phyloP scores from a whole-genome alignment of 1,140 invertebrate species.

The Rhyacophila brunnea region DNA sequence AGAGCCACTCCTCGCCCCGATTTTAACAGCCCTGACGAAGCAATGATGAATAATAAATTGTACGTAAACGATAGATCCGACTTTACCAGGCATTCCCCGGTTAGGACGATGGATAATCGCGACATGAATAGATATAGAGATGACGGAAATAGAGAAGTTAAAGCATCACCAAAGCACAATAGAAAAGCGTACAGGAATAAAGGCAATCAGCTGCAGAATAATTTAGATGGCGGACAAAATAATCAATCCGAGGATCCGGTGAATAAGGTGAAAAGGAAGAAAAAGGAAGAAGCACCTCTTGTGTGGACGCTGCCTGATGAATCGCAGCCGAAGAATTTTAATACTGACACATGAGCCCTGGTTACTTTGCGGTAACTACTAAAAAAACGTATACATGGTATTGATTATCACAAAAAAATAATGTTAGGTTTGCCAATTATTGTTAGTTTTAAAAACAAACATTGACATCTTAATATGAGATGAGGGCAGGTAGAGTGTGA shows the following conservation, averaged over 20 bases:
- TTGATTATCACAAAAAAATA: too few relatives aligned
- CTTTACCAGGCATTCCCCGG: conserved; percentile 1
- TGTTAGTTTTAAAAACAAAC: too few relatives aligned
- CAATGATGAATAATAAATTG: conserved; percentile 1
- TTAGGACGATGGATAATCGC: background rate
- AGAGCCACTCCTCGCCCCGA: conserved; percentile 11
- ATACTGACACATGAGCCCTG: background rate
- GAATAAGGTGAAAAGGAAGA: conserved; percentile 9
- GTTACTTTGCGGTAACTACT: too few relatives aligned
- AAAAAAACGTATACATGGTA: too few relatives aligned
- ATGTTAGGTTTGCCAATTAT: too few relatives aligned
- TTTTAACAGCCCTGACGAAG: background rate
- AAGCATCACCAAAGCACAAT: background rate
- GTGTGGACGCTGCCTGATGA: conserved; percentile 10
- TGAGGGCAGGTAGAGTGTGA: too few relatives aligned
- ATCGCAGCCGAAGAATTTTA: background rate
- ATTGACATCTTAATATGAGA: too few relatives aligned
- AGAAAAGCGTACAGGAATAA: too few relatives aligned
- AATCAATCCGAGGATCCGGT: background rate
- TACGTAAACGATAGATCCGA: background rate
- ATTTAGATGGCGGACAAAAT: background rate
- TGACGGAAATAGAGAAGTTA: conserved; percentile 4
- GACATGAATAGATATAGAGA: conserved; percentile 13
- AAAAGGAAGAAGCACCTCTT: conserved; percentile 3
- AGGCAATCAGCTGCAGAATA: background rate